Evolutionary conservation across 2,797 vertebrate species (phyloP).

Genomic region (Emys orbicularis): DNA sequence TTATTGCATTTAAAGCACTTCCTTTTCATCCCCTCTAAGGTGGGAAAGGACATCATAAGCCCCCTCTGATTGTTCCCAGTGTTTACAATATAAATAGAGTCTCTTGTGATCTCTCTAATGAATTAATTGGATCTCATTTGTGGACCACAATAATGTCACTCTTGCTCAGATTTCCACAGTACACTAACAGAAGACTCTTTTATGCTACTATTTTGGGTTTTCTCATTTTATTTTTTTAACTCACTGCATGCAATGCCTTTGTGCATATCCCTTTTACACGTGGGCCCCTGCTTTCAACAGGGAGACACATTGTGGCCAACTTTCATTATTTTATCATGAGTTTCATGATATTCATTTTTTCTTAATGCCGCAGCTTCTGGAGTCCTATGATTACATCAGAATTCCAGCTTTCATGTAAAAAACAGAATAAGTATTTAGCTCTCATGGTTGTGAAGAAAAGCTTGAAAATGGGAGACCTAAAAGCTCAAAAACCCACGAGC

Average conservation of each 20-base stretch:
- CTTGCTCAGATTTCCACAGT: not conserved
- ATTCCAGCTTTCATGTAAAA: not conserved
- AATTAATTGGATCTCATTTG: not conserved
- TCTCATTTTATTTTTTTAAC: conserved; percentile 12
- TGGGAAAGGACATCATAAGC: not conserved
- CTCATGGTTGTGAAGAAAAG: not conserved
- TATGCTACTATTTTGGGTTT: conserved; percentile 1
- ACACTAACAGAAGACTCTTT: not conserved
- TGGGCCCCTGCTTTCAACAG: not conserved
- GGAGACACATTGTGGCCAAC: not conserved
- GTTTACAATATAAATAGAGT: not conserved
- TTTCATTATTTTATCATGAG: not conserved
- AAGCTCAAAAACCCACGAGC: not conserved
- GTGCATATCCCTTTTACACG: not conserved
- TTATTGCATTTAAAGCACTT: not conserved
- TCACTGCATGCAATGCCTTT: not conserved
- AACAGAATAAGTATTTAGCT: not conserved
- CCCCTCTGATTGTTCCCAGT: not conserved
- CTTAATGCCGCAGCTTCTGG: not conserved
- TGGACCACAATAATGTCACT: not conserved
- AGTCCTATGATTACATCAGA: not conserved
- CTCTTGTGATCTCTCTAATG: not conserved
- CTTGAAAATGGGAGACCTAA: not conserved
- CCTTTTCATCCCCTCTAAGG: not conserved
- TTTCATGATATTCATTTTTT: not conserved